Percentiles rank a stretch among this genome's conserved stretches.
Evolutionary conservation across 2,888 invertebrate species (phyloP).

Genomic region (Phoronis australis): DNA sequence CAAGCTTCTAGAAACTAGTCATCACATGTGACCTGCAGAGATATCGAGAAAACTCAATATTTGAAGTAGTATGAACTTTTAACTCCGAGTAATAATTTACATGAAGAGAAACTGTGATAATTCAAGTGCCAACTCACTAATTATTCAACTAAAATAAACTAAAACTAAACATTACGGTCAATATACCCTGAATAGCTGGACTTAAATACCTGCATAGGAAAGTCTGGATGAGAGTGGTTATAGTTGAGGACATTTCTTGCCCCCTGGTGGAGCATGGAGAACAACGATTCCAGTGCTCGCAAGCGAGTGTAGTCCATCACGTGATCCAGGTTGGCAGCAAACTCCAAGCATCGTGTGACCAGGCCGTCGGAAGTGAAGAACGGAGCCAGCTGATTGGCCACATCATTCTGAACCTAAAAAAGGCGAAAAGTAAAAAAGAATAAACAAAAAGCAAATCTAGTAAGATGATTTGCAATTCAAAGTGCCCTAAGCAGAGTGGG

Average conservation of each 20-base stretch:
- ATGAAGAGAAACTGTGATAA: too few relatives aligned
- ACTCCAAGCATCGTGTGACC: slow-evolving; percentile 86
- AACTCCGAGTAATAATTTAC: too few relatives aligned
- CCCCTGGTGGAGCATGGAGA: slow-evolving; percentile 95
- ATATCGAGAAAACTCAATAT: too few relatives aligned
- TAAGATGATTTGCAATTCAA: neutral
- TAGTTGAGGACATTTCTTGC: slow-evolving; percentile 84
- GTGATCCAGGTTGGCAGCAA: slow-evolving; percentile 81
- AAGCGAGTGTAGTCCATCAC: slow-evolving; percentile 98
- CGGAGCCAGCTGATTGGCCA: slow-evolving; percentile 76
- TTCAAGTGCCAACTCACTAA: too few relatives aligned
- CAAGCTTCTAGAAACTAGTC: too few relatives aligned
- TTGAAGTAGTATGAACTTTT: too few relatives aligned
- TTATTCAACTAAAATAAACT: too few relatives aligned
- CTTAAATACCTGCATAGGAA: slow-evolving; percentile 74
- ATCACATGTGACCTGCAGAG: too few relatives aligned
- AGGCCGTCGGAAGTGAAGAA: slow-evolving; percentile 88
- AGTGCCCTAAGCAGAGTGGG: too few relatives aligned
- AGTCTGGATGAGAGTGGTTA: slow-evolving; percentile 89
- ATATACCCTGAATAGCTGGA: too few relatives aligned
- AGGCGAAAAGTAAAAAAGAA: neutral
- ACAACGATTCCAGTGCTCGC: slow-evolving; percentile 88
- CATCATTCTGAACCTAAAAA: slow-evolving; percentile 73
- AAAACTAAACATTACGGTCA: too few relatives aligned
- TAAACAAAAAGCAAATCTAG: neutral